Conservation (phyloP, 1,140 invertebrate species). For the Drosophila bifasciata region DNA sequence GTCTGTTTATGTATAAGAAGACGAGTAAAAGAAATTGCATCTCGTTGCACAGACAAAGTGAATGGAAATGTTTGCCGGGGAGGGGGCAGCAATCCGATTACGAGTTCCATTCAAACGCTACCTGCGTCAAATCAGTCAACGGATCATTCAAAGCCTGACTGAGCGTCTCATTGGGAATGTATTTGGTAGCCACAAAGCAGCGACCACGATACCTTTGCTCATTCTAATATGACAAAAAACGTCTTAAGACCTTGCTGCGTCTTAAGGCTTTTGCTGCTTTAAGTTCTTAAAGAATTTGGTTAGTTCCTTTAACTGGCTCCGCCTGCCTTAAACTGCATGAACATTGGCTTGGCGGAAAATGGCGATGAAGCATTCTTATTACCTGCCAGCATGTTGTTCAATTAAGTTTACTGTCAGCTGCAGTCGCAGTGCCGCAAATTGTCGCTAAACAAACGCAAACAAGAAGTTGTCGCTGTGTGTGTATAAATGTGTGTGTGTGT, state of each 20-base stretch:
- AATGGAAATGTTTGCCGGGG: background rate
- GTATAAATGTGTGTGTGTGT: background rate
- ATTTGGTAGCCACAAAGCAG: too few relatives aligned
- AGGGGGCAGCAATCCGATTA: too few relatives aligned
- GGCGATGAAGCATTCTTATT: slow-evolving; percentile 11
- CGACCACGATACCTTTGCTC: too few relatives aligned
- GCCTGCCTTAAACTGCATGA: background rate
- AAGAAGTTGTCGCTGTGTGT: slow-evolving; percentile 17
- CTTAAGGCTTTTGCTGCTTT: background rate
- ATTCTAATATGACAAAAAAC: too few relatives aligned
- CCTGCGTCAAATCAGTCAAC: slow-evolving; percentile 15
- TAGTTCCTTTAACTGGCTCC: background rate
- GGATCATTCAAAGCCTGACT: background rate
- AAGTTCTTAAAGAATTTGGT: background rate
- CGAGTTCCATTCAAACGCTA: too few relatives aligned
- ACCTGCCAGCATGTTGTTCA: slow-evolving; percentile 24
- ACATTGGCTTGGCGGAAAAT: slow-evolving; percentile 16
- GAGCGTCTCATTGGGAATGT: too few relatives aligned
- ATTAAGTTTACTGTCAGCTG: slow-evolving; percentile 26
- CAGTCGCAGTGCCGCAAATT: background rate
- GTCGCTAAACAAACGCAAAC: slow-evolving; percentile 15
- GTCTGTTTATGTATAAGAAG: slow-evolving; percentile 6
- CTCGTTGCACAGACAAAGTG: slow-evolving; percentile 26
- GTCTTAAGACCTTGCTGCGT: background rate
- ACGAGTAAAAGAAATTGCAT: slow-evolving; percentile 16